Evolutionary conservation across 2,797 vertebrate species (phyloP).

Genomic region (Arrhamphus sclerolepis): DNA sequence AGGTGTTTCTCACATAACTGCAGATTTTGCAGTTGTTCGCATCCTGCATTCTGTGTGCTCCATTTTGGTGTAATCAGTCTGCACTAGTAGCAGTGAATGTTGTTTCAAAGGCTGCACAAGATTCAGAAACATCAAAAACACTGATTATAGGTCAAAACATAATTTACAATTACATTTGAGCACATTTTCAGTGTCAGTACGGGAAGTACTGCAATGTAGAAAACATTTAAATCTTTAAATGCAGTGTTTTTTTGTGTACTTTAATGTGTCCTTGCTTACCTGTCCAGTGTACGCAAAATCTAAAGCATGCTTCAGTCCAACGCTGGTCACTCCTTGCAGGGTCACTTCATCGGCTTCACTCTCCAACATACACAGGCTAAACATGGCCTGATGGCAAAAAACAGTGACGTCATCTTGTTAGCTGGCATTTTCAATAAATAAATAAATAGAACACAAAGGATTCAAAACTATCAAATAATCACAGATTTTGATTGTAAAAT

Average conservation of each 20-base stretch:
- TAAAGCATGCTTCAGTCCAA: constrained; percentile 94
- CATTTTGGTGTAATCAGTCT: too few relatives aligned
- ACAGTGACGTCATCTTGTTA: constrained; percentile 23
- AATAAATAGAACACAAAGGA: background rate
- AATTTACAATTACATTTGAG: background rate
- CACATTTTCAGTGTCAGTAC: background rate
- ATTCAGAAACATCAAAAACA: too few relatives aligned
- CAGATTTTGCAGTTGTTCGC: too few relatives aligned
- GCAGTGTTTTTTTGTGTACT: background rate
- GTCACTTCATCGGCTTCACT: constrained; percentile 95
- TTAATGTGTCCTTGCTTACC: constrained; percentile 75
- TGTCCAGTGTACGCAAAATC: constrained; percentile 98
- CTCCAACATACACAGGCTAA: constrained; percentile 98
- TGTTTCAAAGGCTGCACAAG: too few relatives aligned
- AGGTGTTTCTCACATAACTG: too few relatives aligned
- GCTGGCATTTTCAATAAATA: background rate
- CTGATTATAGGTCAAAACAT: too few relatives aligned
- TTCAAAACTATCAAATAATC: constrained; percentile 5
- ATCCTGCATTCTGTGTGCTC: too few relatives aligned
- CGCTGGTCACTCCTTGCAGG: constrained; percentile 92
- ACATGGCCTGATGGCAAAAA: constrained; percentile 89
- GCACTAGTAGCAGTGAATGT: too few relatives aligned
- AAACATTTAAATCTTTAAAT: background rate
- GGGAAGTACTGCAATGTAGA: background rate
- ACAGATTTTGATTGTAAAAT: constrained; percentile 10